Percentiles rank a stretch among this genome's conserved stretches.
Conservation (phyloP, 2,797 vertebrate genomes). For the Dermochelys coriacea region DNA sequence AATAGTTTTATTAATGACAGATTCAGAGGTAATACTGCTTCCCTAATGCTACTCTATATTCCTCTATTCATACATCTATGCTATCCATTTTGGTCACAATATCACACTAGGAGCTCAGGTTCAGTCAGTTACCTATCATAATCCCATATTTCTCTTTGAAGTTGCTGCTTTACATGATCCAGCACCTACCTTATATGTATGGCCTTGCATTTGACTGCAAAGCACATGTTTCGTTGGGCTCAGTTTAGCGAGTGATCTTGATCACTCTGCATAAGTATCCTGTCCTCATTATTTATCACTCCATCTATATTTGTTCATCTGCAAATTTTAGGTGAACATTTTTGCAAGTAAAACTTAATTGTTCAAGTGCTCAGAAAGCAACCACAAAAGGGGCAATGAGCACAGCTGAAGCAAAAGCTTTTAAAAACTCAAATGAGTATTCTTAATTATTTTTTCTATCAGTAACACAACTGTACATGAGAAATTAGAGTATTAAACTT, state of each 20-base stretch:
- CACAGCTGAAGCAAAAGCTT: neutral
- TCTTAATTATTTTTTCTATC: constrained; percentile 16
- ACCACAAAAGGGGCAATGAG: fast-evolving
- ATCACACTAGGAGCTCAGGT: neutral
- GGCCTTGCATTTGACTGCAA: neutral
- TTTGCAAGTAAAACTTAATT: neutral
- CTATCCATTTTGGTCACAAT: neutral
- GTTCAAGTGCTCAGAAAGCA: neutral
- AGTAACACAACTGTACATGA: neutral
- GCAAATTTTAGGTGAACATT: fast-evolving
- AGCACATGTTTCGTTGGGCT: neutral
- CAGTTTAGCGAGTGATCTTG: fast-evolving
- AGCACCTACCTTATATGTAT: neutral
- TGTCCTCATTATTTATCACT: fast-evolving
- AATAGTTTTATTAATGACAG: neutral
- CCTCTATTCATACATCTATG: neutral
- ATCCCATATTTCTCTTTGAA: neutral
- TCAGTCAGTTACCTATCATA: neutral
- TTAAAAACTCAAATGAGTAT: neutral
- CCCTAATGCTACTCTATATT: neutral
- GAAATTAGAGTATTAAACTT: constrained; percentile 27
- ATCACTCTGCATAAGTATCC: neutral
- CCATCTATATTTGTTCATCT: neutral
- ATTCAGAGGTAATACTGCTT: neutral
- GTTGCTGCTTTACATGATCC: neutral